phyloP scores from a whole-genome alignment of 2,888 invertebrate species.

The Apotomis betuletana region DNA sequence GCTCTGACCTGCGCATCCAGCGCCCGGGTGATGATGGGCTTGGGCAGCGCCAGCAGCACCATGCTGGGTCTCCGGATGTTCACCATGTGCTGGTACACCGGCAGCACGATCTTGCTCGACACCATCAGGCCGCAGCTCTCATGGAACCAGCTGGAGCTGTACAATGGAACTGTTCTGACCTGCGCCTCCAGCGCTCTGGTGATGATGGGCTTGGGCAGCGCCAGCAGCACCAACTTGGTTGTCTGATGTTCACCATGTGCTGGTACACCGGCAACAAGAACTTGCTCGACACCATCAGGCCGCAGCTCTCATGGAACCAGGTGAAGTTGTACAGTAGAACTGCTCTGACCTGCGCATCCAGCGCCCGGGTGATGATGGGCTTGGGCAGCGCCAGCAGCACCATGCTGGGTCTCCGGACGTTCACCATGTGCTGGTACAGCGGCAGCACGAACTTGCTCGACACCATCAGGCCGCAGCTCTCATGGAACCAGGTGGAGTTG shows the following conservation, averaged over 20 bases:
- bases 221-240: constrained; percentile 89
- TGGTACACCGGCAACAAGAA: constrained; percentile 88
- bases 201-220: constrained; percentile 88
- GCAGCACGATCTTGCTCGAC: no score
- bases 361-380: constrained; percentile 85
- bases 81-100: no score
- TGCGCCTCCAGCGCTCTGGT: constrained; percentile 87
- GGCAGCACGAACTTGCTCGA: no score
- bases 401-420: constrained; percentile 89
- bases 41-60: no score
- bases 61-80: no score
- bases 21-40: no score
- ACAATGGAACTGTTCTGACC: constrained; percentile 66
- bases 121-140: constrained; percentile 56
- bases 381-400: constrained; percentile 89
- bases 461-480: no score
- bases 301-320: constrained; percentile 86
- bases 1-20: no score
- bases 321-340: constrained; percentile 87
- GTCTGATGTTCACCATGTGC: constrained; percentile 89
- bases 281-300: constrained; percentile 84
- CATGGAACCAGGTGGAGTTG: no score
- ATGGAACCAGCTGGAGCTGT: no score
- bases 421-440: constrained; percentile 88
- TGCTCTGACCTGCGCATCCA: constrained; percentile 87